phyloP scores from a whole-genome alignment of 2,113 vertebrate genomes.

The Silurus meridionalis region DNA sequence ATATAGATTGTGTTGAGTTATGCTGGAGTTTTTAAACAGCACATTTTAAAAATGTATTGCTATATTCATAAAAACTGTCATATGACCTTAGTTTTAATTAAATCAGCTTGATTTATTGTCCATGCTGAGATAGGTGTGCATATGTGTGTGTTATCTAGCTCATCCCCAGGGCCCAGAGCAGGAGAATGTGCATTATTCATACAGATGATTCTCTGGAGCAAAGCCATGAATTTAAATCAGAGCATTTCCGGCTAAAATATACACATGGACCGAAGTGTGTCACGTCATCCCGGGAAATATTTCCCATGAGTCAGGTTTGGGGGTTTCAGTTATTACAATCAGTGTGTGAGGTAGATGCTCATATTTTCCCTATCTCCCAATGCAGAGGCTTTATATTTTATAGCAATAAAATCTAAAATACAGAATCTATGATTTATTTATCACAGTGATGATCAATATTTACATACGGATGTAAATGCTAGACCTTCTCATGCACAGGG shows the following conservation, averaged over 20 bases:
- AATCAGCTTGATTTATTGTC: not conserved
- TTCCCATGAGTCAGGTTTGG: constrained; percentile 16
- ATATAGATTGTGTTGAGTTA: too few relatives aligned
- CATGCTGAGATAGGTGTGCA: not conserved
- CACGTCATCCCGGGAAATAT: not conserved
- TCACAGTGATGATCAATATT: not conserved
- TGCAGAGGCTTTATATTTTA: not conserved
- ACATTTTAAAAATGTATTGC: not conserved
- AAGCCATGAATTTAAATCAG: constrained; percentile 32
- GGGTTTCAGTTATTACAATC: not conserved
- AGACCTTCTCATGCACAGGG: not conserved
- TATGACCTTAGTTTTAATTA: constrained; percentile 10
- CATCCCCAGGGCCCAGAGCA: constrained; percentile 2
- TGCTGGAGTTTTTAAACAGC: not conserved
- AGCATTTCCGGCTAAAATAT: constrained; percentile 2
- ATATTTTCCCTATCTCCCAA: not conserved
- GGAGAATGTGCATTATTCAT: constrained; percentile 30
- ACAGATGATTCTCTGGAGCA: not conserved
- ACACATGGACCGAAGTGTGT: not conserved
- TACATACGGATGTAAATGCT: not conserved
- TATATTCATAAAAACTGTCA: not conserved
- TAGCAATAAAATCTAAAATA: not conserved
- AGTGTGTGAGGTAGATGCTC: not conserved
- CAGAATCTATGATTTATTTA: not conserved
- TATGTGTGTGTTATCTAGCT: not conserved